Percentiles rank a stretch among this genome's conserved stretches.
These are phyloP conservation scores for Drosophila persimilis DNA, from an alignment of 1,140 invertebrate genomes.

Conservation along the genomic window DNA sequence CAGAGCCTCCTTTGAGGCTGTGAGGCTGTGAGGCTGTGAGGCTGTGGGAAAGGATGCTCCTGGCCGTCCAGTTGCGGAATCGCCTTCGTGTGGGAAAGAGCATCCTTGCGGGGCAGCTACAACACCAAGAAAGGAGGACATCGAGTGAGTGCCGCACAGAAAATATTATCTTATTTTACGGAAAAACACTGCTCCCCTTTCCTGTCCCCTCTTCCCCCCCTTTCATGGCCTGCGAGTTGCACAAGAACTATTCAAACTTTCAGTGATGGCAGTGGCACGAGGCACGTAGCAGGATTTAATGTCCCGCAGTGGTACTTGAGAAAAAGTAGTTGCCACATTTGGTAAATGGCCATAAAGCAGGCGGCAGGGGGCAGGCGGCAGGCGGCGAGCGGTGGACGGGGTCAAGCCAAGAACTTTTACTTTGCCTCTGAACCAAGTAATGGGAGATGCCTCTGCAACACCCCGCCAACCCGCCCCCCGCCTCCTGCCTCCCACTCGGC, in stretches of 20 bases:
- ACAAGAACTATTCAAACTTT: slow-evolving; percentile 78
- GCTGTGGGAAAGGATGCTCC: slow-evolving; percentile 60
- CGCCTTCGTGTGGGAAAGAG: slow-evolving; percentile 54
- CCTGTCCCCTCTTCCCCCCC: not conserved
- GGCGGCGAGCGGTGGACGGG: not conserved
- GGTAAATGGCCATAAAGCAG: slow-evolving; percentile 47
- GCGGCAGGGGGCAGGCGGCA: not conserved
- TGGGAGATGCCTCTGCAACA: slow-evolving; percentile 37
- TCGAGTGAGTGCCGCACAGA: slow-evolving; percentile 29
- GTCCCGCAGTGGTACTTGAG: slow-evolving; percentile 80
- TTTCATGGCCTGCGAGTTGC: slow-evolving; percentile 28
- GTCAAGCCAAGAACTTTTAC: slow-evolving; percentile 75
- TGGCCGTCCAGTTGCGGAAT: slow-evolving; percentile 60
- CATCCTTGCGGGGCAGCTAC: slow-evolving; percentile 27
- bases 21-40: slow-evolving; percentile 50
- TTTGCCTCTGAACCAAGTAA: slow-evolving; percentile 73
- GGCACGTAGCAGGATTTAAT: slow-evolving; percentile 78
- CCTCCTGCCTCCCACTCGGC: slow-evolving; percentile 32
- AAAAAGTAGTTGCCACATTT: slow-evolving; percentile 76
- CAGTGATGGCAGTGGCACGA: slow-evolving; percentile 61
- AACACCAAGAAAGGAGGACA: slow-evolving; percentile 32
- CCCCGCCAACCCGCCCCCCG: not conserved
- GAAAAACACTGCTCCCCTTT: slow-evolving; percentile 38
- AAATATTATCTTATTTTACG: slow-evolving; percentile 47
- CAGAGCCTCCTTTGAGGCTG: slow-evolving; percentile 28